These are phyloP conservation scores for Stomatorhinus walkeri DNA, from an alignment of 2,797 vertebrate genomes.

Conservation along the genomic window DNA sequence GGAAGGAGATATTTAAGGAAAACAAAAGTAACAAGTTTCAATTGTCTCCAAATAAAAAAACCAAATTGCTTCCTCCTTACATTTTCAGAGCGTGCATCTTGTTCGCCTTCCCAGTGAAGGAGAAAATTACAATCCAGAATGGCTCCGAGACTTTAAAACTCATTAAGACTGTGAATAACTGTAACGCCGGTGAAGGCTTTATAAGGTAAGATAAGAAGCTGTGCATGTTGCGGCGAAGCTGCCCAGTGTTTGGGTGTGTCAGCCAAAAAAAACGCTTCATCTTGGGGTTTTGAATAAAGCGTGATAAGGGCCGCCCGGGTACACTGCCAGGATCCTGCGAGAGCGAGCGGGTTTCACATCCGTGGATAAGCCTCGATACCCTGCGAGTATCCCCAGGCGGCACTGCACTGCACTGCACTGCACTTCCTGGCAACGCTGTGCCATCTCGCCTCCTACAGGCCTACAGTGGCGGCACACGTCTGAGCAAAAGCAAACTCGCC, in stretches of 20 bases:
- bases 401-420: too few species aligned
- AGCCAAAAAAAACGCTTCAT: not conserved
- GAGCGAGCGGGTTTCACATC: not conserved
- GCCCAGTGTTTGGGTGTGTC: not conserved
- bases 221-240: not conserved
- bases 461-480: not conserved
- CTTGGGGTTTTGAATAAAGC: not conserved
- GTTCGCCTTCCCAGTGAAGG: not conserved
- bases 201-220: not conserved
- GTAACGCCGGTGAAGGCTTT: not conserved
- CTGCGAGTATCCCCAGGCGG: not conserved
- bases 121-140: conserved; percentile 21
- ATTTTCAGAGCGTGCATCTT: not conserved
- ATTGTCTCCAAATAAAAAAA: not conserved
- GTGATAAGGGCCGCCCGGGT: not conserved
- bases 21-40: not conserved
- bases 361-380: not conserved
- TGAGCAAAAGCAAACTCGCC: not conserved
- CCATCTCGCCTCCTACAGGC: not conserved
- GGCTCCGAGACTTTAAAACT: conserved; percentile 8
- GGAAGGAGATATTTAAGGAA: not conserved
- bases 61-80: not conserved
- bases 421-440: not conserved
- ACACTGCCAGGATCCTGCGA: not conserved
- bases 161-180: conserved; percentile 10